Conservation (phyloP, 2,797 vertebrate species). For the Melanotaenia nigrans region DNA sequence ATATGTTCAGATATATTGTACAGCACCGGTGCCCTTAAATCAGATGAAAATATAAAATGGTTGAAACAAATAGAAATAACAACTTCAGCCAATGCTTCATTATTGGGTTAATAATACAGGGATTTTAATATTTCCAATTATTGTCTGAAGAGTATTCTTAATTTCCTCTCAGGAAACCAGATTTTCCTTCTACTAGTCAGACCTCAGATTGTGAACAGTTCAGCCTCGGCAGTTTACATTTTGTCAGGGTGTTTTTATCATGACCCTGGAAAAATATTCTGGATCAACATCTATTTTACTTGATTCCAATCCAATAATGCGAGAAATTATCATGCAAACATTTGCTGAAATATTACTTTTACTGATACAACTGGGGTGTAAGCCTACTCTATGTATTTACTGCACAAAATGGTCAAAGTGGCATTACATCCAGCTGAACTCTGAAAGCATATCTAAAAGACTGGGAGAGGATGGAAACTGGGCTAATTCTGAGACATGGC, state of each 20-base stretch:
- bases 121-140: slow-evolving; percentile 21
- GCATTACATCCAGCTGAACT: slow-evolving; percentile 44
- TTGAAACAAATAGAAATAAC: slow-evolving; percentile 1
- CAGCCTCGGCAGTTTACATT: slow-evolving; percentile 1
- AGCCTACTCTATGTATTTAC: slow-evolving; percentile 51
- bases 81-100: background rate
- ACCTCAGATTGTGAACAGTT: slow-evolving; percentile 24
- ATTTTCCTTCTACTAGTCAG: slow-evolving; percentile 38
- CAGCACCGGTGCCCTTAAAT: slow-evolving; percentile 24
- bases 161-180: slow-evolving; percentile 40
- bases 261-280: slow-evolving; percentile 21
- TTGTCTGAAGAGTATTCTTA: slow-evolving; percentile 24
- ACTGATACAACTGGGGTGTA: slow-evolving; percentile 38
- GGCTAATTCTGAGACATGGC: slow-evolving; percentile 57
- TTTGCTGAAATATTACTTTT: slow-evolving; percentile 57
- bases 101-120: slow-evolving; percentile 19
- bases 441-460: slow-evolving; percentile 48
- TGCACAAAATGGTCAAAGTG: slow-evolving; percentile 52
- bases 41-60: slow-evolving; percentile 19
- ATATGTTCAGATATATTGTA: slow-evolving; percentile 30
- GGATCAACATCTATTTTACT: slow-evolving; percentile 36
- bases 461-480: slow-evolving; percentile 31
- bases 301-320: slow-evolving; percentile 51
- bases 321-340: slow-evolving; percentile 69
- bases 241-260: slow-evolving; percentile 11